Evolutionary conservation across 2,797 vertebrate species (phyloP), one percentile per base, ranked within the genome.

Genomic region (Lepidocolaptes lacrymiger): DNA sequence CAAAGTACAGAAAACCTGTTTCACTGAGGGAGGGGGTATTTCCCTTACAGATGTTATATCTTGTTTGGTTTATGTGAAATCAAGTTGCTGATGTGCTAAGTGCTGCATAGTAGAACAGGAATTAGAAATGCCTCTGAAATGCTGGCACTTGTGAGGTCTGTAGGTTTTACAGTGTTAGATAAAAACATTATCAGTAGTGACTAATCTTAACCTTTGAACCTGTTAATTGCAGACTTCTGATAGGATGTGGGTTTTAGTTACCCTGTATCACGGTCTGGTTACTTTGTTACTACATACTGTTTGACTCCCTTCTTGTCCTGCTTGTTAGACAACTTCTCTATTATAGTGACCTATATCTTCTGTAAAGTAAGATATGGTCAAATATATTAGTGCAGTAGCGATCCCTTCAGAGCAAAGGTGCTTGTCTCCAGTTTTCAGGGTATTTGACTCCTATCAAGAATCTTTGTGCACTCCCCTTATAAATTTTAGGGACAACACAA

Each of bases 131-230:
- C 68, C 36, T 83, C 12, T 49, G 49, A 52, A 76, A 14, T 63
- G 34, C 36, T 61, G 37, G 13, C 17, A 17, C 46, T 51, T 91
- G 22, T n/a, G 39, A 32, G 62, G 2, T 41, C 15, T 63, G 7
- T 24, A 34, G 48, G 9, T 48, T 87, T 94, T 94, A 52, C 32
- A 58, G 23, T 19, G 36, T n/a, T 66, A 34, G n/a, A 24, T 85
- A 17, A 22, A 81, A 85, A 27, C 51, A 51, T 83, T 89, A 34
- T 76, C 19, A 27, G 21, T 52, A 51, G 27, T 78, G 51, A 68
- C 28, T 58, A 11, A 67, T 81, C 10, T 49, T 48, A 73, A 76
- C 39, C 66, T 91, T 88, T 81, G 87, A 80, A 83, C 59, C 49
- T 68, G 26, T 37, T 89, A 0, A 4, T 44, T 66, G 43, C 46